Conservation (phyloP, 1,140 invertebrate genomes). For the Scaptomyza montana region DNA sequence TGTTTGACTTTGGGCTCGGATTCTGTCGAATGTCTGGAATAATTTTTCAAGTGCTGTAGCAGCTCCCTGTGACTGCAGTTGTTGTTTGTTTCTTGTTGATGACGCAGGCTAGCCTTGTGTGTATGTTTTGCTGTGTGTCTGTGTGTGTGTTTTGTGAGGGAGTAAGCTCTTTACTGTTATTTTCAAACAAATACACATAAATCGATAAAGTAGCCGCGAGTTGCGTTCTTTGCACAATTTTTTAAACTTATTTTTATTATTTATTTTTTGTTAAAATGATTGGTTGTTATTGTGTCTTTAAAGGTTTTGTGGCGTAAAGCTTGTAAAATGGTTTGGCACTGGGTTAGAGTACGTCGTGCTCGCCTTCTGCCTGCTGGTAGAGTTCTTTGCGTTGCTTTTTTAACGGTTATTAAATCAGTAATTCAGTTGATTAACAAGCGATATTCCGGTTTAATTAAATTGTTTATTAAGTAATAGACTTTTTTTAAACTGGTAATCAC, state of each 20-base stretch:
- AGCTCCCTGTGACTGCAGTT: slow-evolving; percentile 21
- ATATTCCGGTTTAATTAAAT: slow-evolving; percentile 48
- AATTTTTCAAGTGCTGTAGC: slow-evolving; percentile 48
- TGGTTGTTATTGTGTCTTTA: neutral
- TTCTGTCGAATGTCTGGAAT: slow-evolving; percentile 25
- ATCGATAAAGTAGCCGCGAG: slow-evolving; percentile 65
- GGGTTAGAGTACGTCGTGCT: slow-evolving; percentile 9
- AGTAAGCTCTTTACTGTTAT: slow-evolving; percentile 57
- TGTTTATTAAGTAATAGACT: slow-evolving; percentile 44
- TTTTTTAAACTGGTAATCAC: slow-evolving; percentile 45
- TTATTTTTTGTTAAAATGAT: neutral
- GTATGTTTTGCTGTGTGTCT: slow-evolving; percentile 17
- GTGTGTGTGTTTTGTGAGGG: slow-evolving; percentile 29
- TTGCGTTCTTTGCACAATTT: slow-evolving; percentile 41
- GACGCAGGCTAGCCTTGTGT: slow-evolving; percentile 41
- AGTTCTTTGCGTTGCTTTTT: slow-evolving; percentile 26
- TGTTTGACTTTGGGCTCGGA: slow-evolving; percentile 16
- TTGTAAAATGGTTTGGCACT: slow-evolving; percentile 27
- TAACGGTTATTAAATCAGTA: slow-evolving; percentile 73
- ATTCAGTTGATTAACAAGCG: slow-evolving; percentile 57
- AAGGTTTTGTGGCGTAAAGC: slow-evolving; percentile 18
- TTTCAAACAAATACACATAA: slow-evolving; percentile 76
- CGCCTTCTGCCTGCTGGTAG: slow-evolving; percentile 15
- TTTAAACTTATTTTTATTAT: slow-evolving; percentile 9
- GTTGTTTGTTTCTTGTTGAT: slow-evolving; percentile 43